Percentiles rank a stretch among this genome's conserved stretches.
phyloP scores from a whole-genome alignment of 92 coral and sea anemone species.

The Montipora capitata region DNA sequence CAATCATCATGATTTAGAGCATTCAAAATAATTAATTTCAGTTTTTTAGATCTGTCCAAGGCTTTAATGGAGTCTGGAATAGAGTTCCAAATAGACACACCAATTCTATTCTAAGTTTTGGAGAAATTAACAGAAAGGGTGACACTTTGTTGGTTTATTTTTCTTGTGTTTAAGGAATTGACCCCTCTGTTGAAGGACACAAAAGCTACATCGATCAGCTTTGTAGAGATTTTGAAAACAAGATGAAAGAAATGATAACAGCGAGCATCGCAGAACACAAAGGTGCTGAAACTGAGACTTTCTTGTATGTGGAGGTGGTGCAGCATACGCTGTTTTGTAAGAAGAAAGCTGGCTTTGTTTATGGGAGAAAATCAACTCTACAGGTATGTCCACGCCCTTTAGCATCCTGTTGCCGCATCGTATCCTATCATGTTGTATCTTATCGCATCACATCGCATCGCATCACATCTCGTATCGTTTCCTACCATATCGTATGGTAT shows the following conservation, averaged over 20 bases:
- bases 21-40: too few relatives aligned
- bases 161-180: constrained; percentile 63
- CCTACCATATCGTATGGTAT: too few relatives aligned
- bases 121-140: too few relatives aligned
- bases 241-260: constrained; percentile 70
- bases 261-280: constrained; percentile 75
- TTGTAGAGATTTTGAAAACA: constrained; percentile 79
- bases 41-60: too few relatives aligned
- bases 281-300: constrained; percentile 70
- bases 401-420: too few relatives aligned
- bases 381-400: constrained; percentile 9
- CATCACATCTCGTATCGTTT: too few relatives aligned
- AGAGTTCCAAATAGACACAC: too few relatives aligned
- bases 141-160: background rate
- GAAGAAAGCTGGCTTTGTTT: constrained; percentile 73
- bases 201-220: constrained; percentile 67
- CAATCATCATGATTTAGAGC: too few relatives aligned
- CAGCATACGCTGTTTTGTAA: constrained; percentile 87
- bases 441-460: too few relatives aligned
- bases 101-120: too few relatives aligned
- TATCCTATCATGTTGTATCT: too few relatives aligned
- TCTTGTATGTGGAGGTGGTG: constrained; percentile 79
- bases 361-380: constrained; percentile 75
- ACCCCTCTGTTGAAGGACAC: constrained; percentile 74
- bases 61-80: too few relatives aligned